Evolutionary conservation across 2,797 vertebrate species (phyloP), one percentile per base, ranked within the genome.

Genomic region (Chloroceryle amazona): DNA sequence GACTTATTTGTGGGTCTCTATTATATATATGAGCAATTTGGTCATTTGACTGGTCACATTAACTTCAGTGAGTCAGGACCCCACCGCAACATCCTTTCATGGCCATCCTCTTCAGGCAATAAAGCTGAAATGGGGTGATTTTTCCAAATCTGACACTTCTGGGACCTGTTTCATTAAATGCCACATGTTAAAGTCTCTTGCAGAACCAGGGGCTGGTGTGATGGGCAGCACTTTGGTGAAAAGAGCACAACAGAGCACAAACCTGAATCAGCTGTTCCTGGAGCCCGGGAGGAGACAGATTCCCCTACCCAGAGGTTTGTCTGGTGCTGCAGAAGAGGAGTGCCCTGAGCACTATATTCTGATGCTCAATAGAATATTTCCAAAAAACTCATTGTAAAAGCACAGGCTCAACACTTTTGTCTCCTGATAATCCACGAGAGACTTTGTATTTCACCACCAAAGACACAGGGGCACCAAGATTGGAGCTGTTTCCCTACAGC

Each of bases 61-160:
- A 47, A 31, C 4, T 31, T 33, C 1, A 16, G 19, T 96, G 93
- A 97, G 73, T 96, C 89, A 96, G 81, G 55, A 51, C 26, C 67
- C 37, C 70, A 5, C 70, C 46, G 66, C 37, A 10, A 74, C 9
- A 15, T 60, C 80, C 39, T 55, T 72, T 55, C 2, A 0, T 26
- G 75, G 54, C 35, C 49, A 54, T 11, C 10, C 2, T 52, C 20
- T 41, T 44, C 21, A 23, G 55, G 42, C 20, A 37, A 67, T 88
- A 58, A 20, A 47, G 22, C 23, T 14, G 15, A n/a, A 76, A 71
- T 71, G 4, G 54, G 37, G 58, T 16, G 13, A 6, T 47, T 74
- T 68, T 26, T 35, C 86, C 49, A 39, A 47, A 74, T 33, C 35
- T 55, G 83, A 47, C 21, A 14, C 26, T 80, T 65, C 33, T 55